These are phyloP conservation scores for Bujurquina vittata DNA, from an alignment of 2,113 vertebrate species.

Conservation along the genomic window DNA sequence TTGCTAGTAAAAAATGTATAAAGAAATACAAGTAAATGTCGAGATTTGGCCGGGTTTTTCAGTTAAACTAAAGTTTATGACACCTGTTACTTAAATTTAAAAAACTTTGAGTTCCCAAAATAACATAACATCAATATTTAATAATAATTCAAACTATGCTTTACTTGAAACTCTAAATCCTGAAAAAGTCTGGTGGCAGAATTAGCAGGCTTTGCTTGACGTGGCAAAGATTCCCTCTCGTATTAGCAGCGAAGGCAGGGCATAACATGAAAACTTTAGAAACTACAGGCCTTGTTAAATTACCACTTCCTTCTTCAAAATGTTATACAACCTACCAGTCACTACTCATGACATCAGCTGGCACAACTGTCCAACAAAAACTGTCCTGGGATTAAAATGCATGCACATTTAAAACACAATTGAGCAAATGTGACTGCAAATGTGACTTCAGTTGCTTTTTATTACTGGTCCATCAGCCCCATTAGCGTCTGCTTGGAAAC, in stretches of 20 bases:
- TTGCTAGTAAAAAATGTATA: neutral
- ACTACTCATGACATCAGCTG: conserved; percentile 48
- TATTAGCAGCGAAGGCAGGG: conserved; percentile 11
- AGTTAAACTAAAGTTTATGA: neutral
- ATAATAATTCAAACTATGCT: neutral
- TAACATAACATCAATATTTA: neutral
- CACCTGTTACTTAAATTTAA: neutral
- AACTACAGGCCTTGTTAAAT: conserved; percentile 52
- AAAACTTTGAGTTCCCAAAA: neutral
- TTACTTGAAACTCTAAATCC: neutral
- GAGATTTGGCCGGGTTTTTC: neutral
- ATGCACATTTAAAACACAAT: neutral
- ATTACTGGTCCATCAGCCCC: neutral
- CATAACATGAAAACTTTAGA: conserved; percentile 57
- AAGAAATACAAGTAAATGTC: neutral
- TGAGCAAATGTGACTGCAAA: neutral
- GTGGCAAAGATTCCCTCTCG: conserved; percentile 29
- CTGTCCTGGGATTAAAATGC: neutral
- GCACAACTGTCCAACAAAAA: conserved; percentile 8
- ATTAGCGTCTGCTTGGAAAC: neutral
- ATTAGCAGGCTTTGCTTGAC: neutral
- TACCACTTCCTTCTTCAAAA: conserved; percentile 40
- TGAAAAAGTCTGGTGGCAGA: neutral
- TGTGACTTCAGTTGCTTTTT: neutral
- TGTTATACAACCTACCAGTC: conserved; percentile 34